Evolutionary conservation across 1,140 invertebrate genomes (phyloP), one percentile per base, ranked within the genome.

Genomic region (Drosophila kepulauana): DNA sequence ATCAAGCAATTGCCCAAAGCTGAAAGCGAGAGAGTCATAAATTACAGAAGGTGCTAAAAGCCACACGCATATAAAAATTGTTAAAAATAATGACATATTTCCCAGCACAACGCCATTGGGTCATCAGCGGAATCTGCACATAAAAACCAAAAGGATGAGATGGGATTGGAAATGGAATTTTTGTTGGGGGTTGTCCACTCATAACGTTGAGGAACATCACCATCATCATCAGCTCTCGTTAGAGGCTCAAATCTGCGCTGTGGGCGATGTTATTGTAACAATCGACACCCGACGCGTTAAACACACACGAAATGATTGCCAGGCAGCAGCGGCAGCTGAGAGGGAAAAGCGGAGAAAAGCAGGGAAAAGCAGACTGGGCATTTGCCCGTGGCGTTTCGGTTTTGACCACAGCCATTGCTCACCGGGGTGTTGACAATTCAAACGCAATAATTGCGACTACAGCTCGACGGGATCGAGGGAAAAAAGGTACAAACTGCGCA

Each of bases 381-480:
- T 15, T 59, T 43, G 72, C 84, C 85, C 64, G 52, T 66, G 81
- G 85, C 85, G 81, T 62, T 84, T 80, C 59, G 78, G 75, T 54
- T 84, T 80, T 88, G 84, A 88, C 84, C 84, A 80, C 38, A 66
- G 71, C 68, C 80, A 35, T 35, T 48, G 52, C 84, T 69, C 85
- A 62, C 73, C 75, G 78, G 84, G 84, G 84, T 88, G 84, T 89
- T 88, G 84, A 88, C 85, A 89, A 89, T 90, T 89, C 86, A 79
- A 89, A 89, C 81, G 79, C 85, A 89, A 89, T 89, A 89, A 89
- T 89, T 89, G 81, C 85, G 84, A 87, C 77, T 74, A 25, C 20
- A 25, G 80, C 73, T 89, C 77, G 65, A 48, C 73, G 78, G 81
- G 85, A 68, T 57, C 64, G 49, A 33, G 64, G 11, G 4, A 77